phyloP scores from a whole-genome alignment of 2,113 vertebrate species.

The Pachycephala philippinensis region DNA sequence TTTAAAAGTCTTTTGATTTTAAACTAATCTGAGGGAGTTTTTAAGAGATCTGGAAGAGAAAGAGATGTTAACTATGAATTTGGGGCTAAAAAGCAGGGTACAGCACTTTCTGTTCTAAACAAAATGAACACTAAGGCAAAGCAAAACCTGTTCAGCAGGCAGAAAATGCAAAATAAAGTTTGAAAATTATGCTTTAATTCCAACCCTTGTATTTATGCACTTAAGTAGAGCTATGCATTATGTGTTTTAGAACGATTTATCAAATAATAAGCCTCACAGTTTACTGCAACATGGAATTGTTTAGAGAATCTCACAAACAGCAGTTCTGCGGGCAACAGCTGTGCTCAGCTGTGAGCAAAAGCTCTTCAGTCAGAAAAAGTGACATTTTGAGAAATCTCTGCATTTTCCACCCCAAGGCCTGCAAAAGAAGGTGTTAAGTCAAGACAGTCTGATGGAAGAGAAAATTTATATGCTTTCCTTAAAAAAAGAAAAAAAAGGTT shows the following conservation, averaged over 20 bases:
- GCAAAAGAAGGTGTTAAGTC: slow-evolving; percentile 22
- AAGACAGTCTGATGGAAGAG: slow-evolving; percentile 5
- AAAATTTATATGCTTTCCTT: neutral
- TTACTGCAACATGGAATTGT: neutral
- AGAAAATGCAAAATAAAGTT: neutral
- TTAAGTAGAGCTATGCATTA: neutral
- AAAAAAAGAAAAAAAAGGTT: neutral
- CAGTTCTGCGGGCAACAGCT: neutral
- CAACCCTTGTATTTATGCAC: neutral
- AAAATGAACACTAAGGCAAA: neutral
- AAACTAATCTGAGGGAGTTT: neutral
- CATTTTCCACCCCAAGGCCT: neutral
- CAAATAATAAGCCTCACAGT: neutral
- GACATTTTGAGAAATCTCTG: neutral
- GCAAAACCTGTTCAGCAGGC: neutral
- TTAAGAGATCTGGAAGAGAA: neutral
- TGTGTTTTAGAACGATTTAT: neutral
- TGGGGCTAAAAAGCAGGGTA: neutral
- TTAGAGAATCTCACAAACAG: neutral
- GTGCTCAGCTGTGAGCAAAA: neutral
- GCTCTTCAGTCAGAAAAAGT: neutral
- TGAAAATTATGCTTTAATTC: slow-evolving; percentile 11
- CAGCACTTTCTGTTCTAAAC: neutral
- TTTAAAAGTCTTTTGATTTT: neutral
- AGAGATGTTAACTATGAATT: neutral